Base-by-base conservation (phyloP, 2,888 invertebrate genomes). In the Noctuana brunneofusca region DNA sequence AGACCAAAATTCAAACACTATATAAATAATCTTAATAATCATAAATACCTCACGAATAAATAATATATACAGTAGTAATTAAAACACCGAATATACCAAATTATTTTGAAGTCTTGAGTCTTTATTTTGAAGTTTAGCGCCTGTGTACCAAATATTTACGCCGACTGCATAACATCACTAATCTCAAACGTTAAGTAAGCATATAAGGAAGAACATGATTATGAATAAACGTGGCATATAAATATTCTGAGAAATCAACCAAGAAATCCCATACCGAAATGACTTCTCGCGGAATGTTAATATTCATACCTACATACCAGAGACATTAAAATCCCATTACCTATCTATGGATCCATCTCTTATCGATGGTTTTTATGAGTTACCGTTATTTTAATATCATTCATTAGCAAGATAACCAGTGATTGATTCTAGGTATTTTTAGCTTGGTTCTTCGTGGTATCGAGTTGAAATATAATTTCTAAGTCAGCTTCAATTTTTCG, bases 241-340 rank as follows among this genome's bases (percentile, higher is more conserved):
- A 35, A 60, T 32, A 46, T 22, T 48, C 52, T 9, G 24, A 53
- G 53, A 60, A 32, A 22, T 27, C 27, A 53, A 43, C 60, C 52
- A 18, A 48, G 54, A 35, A 60, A 54, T 52, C 43, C 38, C 38
- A 24, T 55, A 48, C 60, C 54, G 48, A 55, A 60, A 60, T 60
- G 54, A 55, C 35, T 48, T 55, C 54, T 38, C 5, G 38, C 27
- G 60, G 60, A 60, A 60, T 60, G 54, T 55, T 35, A 20, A 55
- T 50, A 27, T 43, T 38, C 38, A 1, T 38, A n/a, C 1, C 38
- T 16, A 24, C 53, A 63, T 64, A 55, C 64, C 55, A 38, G 14
- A 30, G 41, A 30, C 58, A 55, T 64, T 59, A 64, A 56, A 59
- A 59, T 49, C 58, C n/a, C 64, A 59, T 64, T 60, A 60, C 48